Evolutionary conservation across 2,888 invertebrate species (phyloP), one percentile per base, ranked within the genome.

Genomic region (Empis stercorea): DNA sequence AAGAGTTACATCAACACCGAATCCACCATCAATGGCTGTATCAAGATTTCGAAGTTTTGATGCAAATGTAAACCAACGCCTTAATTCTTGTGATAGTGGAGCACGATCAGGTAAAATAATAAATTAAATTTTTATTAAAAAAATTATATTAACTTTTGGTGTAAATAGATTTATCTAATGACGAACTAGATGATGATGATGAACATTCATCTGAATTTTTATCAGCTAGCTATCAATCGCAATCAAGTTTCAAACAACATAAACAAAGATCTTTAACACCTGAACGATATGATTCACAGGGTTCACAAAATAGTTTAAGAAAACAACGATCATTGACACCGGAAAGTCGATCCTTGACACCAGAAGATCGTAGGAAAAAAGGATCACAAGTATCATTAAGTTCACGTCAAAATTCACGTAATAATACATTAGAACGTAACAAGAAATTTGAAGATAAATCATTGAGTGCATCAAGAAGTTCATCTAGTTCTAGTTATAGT

Each of bases 21-120:
- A 34, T 34, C 51, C 52, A 3, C 48, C 48, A 5, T 52, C 20
- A 45, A 46, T 15, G 7, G 45, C 47, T 39, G 49, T 59, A 30
- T 74, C 79, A 61, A 77, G 80, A 7, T 80, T 80, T 58, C 66
- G 80, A 41, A 80, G 80, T 57, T 71, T 80, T 51, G 80, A 80
- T 52, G 75, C 77, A 53, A 73, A 61, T 37, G 58, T 62, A 56
- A 73, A 55, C 62, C 70, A 60, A 59, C 70, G 61, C 45, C 61
- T 65, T 52, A 71, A 60, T 63, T 74, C 55, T 59, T 76, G 75
- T 68, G 76, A 54, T 55, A 69, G 69, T 48, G 69, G 69, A 36
- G 69, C 69, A 13, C 59, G 69, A 58, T 70, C 69, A 55, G 69
- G 69, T 69, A 52, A 59, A 59, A 57, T n/a, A 20, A 20, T 7